Evolutionary conservation across 2,797 vertebrate genomes (phyloP), one percentile per base, ranked within the genome.

Genomic region (Lepilemur ruficaudatus): DNA sequence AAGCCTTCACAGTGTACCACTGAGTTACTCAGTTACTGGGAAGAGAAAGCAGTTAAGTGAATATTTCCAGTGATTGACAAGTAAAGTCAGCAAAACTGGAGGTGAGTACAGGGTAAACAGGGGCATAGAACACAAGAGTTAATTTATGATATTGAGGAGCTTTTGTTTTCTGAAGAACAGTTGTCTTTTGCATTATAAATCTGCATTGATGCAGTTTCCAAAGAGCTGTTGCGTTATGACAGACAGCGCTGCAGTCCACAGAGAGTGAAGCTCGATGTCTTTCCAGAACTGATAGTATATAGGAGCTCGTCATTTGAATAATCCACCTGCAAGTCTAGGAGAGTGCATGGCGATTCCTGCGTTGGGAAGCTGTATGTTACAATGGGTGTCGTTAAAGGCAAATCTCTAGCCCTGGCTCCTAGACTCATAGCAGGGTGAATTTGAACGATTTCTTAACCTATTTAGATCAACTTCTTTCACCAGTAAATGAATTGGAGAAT

Each of bases 51-150:
- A 69, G 28, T 30, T 82, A 15, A 84, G 15, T 30, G 35, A 50
- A 0, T 41, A 13, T 59, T 52, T 76, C 17, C 28, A 63, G 4
- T 32, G 41, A 22, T 15, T 48, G 5, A 4, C 63, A 20, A 91
- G 2, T 18, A 5, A 78, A n/a, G 28, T 75, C 15, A 73, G 46
- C 38, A 3, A 38, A 82, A 48, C 28, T 18, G 32, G 38, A 30
- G 7, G 12, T 23, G 5, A 65, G 11, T 48, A 57, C 5, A 10
- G 1, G 18, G 7, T 5, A n/a, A 10, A 2, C 5, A 28, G 25
- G 11, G 23, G 3, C 17, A 18, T 1, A 18, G 41, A 28, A 14
- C 2, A 57, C 65, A 82, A 23, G 10, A 25, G 14, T 59, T 83
- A 11, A 78, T 59, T 76, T 17, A 59, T 50, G 22, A 5, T 14